Evolutionary conservation across 2,797 vertebrate species (phyloP).

Genomic region (Cheirogaleus major): DNA sequence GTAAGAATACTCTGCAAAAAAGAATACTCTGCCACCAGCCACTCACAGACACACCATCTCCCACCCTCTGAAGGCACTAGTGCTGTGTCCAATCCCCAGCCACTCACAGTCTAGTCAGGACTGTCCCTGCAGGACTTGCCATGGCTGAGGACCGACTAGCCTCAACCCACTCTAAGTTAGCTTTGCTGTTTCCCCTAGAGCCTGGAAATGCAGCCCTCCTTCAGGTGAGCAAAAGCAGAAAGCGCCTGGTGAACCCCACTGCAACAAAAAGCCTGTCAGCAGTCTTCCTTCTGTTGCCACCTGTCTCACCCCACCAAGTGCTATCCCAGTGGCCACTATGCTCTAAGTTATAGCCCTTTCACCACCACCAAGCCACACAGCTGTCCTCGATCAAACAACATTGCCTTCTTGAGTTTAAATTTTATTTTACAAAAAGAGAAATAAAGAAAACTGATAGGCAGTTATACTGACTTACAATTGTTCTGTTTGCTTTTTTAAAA

Average conservation of each 20-base stretch:
- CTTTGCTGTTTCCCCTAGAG: not conserved
- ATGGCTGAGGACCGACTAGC: not conserved
- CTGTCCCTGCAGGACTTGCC: not conserved
- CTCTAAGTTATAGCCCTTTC: not conserved
- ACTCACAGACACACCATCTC: not conserved
- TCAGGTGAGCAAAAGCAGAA: not conserved
- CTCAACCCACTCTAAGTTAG: not conserved
- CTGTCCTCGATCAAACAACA: slow-evolving; percentile 60
- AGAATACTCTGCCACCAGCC: not conserved
- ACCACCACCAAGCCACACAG: not conserved
- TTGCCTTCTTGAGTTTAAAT: slow-evolving; percentile 69
- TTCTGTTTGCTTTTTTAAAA: slow-evolving; percentile 86
- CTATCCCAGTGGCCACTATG: not conserved
- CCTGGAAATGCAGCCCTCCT: not conserved
- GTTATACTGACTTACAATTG: slow-evolving; percentile 90
- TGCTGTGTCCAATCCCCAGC: not conserved
- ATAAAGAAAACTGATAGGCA: slow-evolving; percentile 84
- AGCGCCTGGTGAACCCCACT: not conserved
- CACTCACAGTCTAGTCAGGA: not conserved
- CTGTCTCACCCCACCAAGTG: not conserved
- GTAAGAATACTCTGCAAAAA: not conserved
- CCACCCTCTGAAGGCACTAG: not conserved
- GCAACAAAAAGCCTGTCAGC: not conserved
- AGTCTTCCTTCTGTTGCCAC: not conserved
- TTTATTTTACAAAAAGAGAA: slow-evolving; percentile 81